Conservation (phyloP, 2,113 vertebrate genomes). For the Cynopterus brachyotis region DNA sequence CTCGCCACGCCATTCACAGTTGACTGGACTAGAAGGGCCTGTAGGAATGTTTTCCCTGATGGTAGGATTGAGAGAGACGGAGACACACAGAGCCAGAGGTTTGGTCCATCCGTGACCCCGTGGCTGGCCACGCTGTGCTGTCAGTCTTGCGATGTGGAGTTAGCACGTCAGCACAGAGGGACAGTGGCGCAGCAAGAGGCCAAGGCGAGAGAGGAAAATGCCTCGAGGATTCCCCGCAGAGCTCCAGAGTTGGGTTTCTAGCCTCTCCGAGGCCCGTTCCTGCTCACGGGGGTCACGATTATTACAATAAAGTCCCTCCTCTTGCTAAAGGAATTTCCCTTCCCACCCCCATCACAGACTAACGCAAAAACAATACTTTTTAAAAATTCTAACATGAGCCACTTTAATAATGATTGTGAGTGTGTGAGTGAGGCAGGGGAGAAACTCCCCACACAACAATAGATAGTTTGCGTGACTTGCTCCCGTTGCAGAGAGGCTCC, state of each 20-base stretch:
- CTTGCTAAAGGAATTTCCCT: constrained; percentile 3
- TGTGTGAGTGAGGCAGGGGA: not conserved
- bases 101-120: not conserved
- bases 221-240: not conserved
- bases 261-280: not conserved
- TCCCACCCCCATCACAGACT: not conserved
- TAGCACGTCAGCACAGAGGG: not conserved
- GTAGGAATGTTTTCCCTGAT: not conserved
- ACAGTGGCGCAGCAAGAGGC: not conserved
- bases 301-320: not conserved
- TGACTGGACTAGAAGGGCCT: not conserved
- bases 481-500: not conserved
- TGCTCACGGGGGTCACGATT: not conserved
- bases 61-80: not conserved
- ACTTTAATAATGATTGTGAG: not conserved
- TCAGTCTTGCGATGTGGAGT: not conserved
- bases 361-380: not conserved
- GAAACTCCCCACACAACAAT: not conserved
- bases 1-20: not conserved
- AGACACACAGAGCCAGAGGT: not conserved
- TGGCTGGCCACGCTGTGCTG: not conserved
- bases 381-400: not conserved
- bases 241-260: not conserved
- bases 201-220: not conserved
- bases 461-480: not conserved